Percentiles rank a stretch among this genome's conserved stretches.
These are phyloP conservation scores for Alcedo quadribrachys DNA, from an alignment of 2,797 vertebrate species.

Conservation along the genomic window DNA sequence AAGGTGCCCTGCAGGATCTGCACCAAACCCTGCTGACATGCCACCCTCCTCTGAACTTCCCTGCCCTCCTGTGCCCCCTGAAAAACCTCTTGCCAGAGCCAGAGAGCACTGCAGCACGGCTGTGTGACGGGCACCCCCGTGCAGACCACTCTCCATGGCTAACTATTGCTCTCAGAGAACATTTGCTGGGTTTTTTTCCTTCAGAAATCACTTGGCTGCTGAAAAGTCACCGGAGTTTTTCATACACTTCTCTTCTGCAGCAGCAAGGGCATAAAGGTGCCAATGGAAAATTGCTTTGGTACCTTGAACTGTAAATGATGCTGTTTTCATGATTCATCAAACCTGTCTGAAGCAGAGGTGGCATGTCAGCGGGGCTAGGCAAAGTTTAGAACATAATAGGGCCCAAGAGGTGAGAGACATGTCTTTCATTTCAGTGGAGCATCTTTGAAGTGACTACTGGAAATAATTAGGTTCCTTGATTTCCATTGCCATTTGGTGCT, in stretches of 20 bases:
- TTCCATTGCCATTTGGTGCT: constrained; percentile 62
- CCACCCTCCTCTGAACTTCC: neutral
- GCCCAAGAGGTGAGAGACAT: constrained; percentile 64
- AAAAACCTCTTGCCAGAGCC: neutral
- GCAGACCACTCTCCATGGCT: rapidly evolving
- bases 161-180: neutral
- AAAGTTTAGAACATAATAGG: constrained; percentile 69
- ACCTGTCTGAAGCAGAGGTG: constrained; percentile 47
- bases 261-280: constrained; percentile 31
- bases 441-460: constrained; percentile 66
- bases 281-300: constrained; percentile 63
- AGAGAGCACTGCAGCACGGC: rapidly evolving
- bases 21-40: neutral
- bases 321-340: constrained; percentile 71
- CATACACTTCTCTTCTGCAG: constrained; percentile 2
- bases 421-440: constrained; percentile 61
- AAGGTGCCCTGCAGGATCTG: neutral
- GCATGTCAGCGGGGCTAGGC: constrained; percentile 52
- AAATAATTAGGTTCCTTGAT: constrained; percentile 70
- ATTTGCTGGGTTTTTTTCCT: neutral
- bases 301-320: constrained; percentile 72
- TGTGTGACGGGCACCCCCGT: rapidly evolving
- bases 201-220: constrained; percentile 3
- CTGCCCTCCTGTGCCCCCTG: neutral
- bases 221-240: neutral